A percentile compares a stretch with the other conserved stretches of the same genome.
Evolutionary conservation across 2,113 vertebrate genomes (phyloP).

Genomic region (Mus spicilegus): DNA sequence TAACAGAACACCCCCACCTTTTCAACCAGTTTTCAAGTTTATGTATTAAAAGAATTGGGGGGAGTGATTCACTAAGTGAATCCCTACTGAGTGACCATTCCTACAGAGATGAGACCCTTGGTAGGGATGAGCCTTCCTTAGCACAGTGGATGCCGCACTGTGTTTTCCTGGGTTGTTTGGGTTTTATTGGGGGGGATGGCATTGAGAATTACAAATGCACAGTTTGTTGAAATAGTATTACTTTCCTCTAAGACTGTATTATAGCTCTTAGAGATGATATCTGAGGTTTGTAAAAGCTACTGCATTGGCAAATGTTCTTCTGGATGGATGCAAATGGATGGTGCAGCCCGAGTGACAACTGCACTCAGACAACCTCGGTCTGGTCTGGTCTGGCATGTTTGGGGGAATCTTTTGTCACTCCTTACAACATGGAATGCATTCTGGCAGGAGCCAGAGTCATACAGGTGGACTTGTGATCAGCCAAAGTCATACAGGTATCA

Average conservation of each 20-base stretch:
- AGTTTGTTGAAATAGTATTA: not conserved
- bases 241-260: not conserved
- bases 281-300: not conserved
- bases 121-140: not conserved
- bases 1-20: not conserved
- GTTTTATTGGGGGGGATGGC: not conserved
- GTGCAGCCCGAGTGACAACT: no score
- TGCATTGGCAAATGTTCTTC: not conserved
- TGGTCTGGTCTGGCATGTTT: no score
- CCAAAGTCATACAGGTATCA: not conserved
- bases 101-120: not conserved
- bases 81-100: no score
- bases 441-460: not conserved
- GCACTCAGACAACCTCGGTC: no score
- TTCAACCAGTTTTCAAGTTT: not conserved
- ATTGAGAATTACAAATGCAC: not conserved
- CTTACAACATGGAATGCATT: not conserved
- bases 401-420: no score
- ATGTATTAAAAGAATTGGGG: not conserved
- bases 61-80: no score
- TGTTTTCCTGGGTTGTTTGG: no score
- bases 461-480: not conserved
- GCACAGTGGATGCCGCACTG: not conserved
- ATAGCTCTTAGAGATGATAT: not conserved
- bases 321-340: no score